These are phyloP conservation scores for Melangyna quadrimaculata DNA, from an alignment of 2,888 invertebrate species.

Conservation along the genomic window DNA sequence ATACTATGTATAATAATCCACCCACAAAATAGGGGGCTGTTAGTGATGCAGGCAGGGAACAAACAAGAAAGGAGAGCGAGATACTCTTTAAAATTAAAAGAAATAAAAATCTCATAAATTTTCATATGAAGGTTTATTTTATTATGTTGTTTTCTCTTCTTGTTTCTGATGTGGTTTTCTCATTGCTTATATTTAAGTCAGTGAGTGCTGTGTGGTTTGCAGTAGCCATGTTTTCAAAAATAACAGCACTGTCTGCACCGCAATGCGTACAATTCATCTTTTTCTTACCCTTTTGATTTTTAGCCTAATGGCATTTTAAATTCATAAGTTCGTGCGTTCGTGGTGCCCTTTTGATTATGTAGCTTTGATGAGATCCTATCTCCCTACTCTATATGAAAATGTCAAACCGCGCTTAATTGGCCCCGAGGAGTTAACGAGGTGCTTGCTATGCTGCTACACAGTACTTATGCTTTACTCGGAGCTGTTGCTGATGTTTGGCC, in stretches of 20 bases:
- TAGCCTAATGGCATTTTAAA: conserved; percentile 38
- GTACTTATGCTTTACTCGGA: not conserved
- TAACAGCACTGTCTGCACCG: conserved; percentile 30
- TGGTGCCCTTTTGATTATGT: conserved; percentile 49
- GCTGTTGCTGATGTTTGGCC: conserved; percentile 9
- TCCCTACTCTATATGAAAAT: not conserved
- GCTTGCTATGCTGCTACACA: not conserved
- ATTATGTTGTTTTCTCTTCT: not conserved
- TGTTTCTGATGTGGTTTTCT: conserved; percentile 12
- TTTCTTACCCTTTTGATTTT: not conserved
- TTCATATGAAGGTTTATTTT: conserved; percentile 37
- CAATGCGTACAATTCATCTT: conserved; percentile 22
- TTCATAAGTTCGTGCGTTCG: conserved; percentile 42
- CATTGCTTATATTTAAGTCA: not conserved
- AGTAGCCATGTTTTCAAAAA: not conserved
- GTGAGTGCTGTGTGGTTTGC: conserved; percentile 20
- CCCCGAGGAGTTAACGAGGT: conserved; percentile 50
- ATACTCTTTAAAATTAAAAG: conserved; percentile 54
- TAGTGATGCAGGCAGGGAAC: not conserved
- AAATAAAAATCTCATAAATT: conserved; percentile 67
- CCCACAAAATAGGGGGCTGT: not conserved
- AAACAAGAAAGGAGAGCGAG: not conserved
- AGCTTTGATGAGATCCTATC: not conserved
- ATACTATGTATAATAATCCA: conserved; percentile 8
- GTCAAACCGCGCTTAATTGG: conserved; percentile 45